Evolutionary conservation across 64 coral and sea anemone species (phyloP).

Genomic region (Orbicella faveolata): DNA sequence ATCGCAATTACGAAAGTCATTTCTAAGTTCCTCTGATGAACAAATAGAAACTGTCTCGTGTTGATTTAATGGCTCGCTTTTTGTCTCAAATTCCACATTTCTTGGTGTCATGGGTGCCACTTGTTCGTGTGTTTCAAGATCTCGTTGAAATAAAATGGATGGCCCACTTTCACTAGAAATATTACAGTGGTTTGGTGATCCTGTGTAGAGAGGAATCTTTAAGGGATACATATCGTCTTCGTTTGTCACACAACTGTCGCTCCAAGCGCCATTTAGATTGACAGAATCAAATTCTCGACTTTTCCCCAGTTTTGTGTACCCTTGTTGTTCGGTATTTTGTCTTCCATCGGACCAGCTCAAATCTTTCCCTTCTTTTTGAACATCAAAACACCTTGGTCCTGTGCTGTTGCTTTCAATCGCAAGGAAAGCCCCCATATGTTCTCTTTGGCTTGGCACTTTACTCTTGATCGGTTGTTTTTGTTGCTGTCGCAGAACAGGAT

Average conservation of each 20-base stretch:
- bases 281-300: background rate
- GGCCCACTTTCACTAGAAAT: background rate
- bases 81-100: background rate
- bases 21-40: background rate
- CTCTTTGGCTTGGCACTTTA: background rate
- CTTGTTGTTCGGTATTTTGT: background rate
- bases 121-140: background rate
- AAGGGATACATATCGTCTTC: background rate
- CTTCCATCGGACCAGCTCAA: background rate
- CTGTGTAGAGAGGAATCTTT: background rate
- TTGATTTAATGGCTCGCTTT: background rate
- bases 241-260: background rate
- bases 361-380: background rate
- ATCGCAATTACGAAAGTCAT: background rate
- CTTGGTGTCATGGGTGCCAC: too few relatives aligned
- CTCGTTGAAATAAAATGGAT: too few relatives aligned
- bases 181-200: background rate
- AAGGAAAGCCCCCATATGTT: background rate
- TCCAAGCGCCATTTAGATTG: background rate
- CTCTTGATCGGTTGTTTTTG: background rate
- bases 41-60: background rate
- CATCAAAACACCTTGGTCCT: background rate
- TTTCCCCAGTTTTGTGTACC: background rate
- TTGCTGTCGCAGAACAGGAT: background rate
- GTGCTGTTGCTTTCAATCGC: background rate